Percentiles rank a stretch among this genome's conserved stretches.
Conservation (phyloP, 2,888 invertebrate species). For the Hirtodrosophila trivittata region DNA sequence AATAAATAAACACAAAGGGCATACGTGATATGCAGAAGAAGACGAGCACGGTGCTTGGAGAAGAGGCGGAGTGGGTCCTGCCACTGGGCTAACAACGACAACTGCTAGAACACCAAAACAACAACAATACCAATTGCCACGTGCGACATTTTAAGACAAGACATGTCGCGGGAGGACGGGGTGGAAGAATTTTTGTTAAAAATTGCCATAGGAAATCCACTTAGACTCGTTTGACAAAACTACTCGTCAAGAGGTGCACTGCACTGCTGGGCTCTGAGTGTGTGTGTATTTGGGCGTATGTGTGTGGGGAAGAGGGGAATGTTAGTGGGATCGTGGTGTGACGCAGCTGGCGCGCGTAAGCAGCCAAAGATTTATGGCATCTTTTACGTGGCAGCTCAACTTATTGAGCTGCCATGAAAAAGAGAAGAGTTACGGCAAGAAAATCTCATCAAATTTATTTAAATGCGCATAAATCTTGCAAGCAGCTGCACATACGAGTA, state of each 20-base stretch:
- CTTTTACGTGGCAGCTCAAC: slow-evolving; percentile 70
- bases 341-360: slow-evolving; percentile 57
- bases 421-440: slow-evolving; percentile 54
- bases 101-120: slow-evolving; percentile 12
- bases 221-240: slow-evolving; percentile 76
- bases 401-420: slow-evolving; percentile 31
- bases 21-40: slow-evolving; percentile 63
- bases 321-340: slow-evolving; percentile 16
- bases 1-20: slow-evolving; percentile 73
- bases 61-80: slow-evolving; percentile 11
- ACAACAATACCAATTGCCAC: slow-evolving; percentile 38
- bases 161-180: background rate
- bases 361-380: slow-evolving; percentile 71
- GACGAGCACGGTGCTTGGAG: slow-evolving; percentile 18
- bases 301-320: slow-evolving; percentile 2
- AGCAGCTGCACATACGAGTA: slow-evolving; percentile 49
- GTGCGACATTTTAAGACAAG: slow-evolving; percentile 51
- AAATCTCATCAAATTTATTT: slow-evolving; percentile 78
- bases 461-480: slow-evolving; percentile 74
- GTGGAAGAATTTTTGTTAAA: slow-evolving; percentile 18
- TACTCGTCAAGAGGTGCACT: slow-evolving; percentile 50
- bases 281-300: background rate
- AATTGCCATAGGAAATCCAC: slow-evolving; percentile 66
- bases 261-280: background rate
- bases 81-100: slow-evolving; percentile 32